phyloP scores from a whole-genome alignment of 2,113 vertebrate species.

The Sciurus niger region DNA sequence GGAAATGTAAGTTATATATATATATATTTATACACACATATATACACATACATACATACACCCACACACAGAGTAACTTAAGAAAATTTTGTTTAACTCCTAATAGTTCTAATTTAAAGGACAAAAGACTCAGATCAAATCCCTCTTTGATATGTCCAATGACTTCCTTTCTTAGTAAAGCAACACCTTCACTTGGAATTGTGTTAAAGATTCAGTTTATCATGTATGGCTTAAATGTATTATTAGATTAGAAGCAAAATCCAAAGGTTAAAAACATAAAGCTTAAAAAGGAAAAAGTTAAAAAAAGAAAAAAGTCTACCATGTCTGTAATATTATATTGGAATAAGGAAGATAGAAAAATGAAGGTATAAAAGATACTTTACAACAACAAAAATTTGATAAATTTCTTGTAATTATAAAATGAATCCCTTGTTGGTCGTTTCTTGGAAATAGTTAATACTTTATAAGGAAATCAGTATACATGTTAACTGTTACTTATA shows the following conservation, averaged over 20 bases:
- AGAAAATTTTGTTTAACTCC: constrained; percentile 21
- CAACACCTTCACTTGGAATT: constrained; percentile 16
- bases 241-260: constrained; percentile 68
- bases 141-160: not conserved
- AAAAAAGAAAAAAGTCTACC: constrained; percentile 6
- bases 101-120: constrained; percentile 31
- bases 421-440: not conserved
- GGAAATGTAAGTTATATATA: not conserved
- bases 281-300: constrained; percentile 34
- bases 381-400: not conserved
- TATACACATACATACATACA: not conserved
- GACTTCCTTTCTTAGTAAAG: constrained; percentile 53
- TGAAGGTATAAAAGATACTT: constrained; percentile 36
- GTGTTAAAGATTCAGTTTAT: constrained; percentile 42
- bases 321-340: constrained; percentile 35
- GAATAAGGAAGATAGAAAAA: constrained; percentile 37
- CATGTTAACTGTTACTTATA: constrained; percentile 17
- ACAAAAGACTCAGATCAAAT: constrained; percentile 47
- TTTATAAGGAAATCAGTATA: not conserved
- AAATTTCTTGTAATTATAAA: not conserved
- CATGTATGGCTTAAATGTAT: not conserved
- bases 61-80: not conserved
- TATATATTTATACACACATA: not conserved
- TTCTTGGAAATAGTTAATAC: constrained; percentile 16
- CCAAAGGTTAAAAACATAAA: not conserved